Conservation (phyloP, 2,888 invertebrate genomes). For the Geophilus truncorum region DNA sequence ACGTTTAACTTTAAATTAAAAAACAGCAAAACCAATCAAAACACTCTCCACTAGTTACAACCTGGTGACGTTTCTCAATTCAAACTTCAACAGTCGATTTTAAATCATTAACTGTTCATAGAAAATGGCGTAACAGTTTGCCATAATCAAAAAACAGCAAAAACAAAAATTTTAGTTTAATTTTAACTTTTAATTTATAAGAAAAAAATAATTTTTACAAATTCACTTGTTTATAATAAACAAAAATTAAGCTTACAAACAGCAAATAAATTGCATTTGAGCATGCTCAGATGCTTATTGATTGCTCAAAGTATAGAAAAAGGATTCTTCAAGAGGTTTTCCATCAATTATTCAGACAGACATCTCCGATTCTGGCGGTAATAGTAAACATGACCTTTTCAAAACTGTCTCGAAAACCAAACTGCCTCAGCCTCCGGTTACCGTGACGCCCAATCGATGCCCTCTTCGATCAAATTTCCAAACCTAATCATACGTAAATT, state of each 20-base stretch:
- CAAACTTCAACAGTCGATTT: too few relatives aligned
- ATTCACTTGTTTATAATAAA: neutral
- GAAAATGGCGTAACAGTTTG: too few relatives aligned
- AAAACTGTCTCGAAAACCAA: neutral
- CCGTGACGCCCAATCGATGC: neutral
- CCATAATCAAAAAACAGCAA: too few relatives aligned
- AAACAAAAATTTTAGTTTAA: too few relatives aligned
- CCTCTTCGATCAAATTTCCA: neutral
- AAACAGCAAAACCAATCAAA: too few relatives aligned
- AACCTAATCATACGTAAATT: neutral
- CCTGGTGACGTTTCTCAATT: too few relatives aligned
- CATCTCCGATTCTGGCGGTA: neutral
- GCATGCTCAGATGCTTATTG: neutral
- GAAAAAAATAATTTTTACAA: neutral
- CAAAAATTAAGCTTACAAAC: neutral
- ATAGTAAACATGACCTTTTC: neutral
- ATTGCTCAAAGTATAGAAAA: too few relatives aligned
- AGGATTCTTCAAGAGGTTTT: neutral
- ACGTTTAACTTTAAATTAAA: too few relatives aligned
- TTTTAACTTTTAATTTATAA: too few relatives aligned
- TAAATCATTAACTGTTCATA: too few relatives aligned
- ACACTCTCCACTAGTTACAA: too few relatives aligned
- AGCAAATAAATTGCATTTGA: too few relatives aligned
- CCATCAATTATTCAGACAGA: neutral
- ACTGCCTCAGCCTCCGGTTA: neutral